Conservation (phyloP, 2,113 vertebrate genomes). For the Oncorhynchus masou region DNA sequence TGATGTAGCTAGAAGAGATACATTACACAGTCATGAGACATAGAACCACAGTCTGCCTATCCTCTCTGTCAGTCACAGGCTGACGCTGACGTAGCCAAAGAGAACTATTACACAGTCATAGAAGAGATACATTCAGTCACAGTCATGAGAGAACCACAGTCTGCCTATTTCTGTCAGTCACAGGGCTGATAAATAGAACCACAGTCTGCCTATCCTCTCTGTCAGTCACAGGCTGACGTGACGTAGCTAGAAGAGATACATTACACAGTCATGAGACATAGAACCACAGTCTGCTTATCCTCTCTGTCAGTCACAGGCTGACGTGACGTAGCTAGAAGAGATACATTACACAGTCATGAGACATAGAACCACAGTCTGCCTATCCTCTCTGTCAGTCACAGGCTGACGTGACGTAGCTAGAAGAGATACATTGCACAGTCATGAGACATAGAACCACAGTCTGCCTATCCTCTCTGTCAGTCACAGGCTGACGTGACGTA, state of each 20-base stretch:
- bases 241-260: too few relatives aligned
- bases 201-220: too few relatives aligned
- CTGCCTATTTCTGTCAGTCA: too few relatives aligned
- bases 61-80: constrained; percentile 4
- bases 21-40: not conserved
- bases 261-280: too few relatives aligned
- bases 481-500: not conserved
- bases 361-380: not conserved
- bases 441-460: not conserved
- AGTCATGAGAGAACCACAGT: not conserved
- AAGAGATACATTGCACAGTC: not conserved
- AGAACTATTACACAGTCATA: too few relatives aligned
- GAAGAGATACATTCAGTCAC: not conserved
- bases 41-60: not conserved
- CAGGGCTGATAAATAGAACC: too few relatives aligned
- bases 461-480: not conserved
- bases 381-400: constrained; percentile 3
- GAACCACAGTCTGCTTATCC: too few relatives aligned
- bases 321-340: too few relatives aligned
- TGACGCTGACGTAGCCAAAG: not conserved
- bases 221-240: too few relatives aligned
- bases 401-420: not conserved
- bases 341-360: too few relatives aligned
- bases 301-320: too few relatives aligned
- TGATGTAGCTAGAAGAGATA: not conserved